Evolutionary conservation across 1,140 invertebrate species (phyloP).

Genomic region (Oreohelix idahoensis): DNA sequence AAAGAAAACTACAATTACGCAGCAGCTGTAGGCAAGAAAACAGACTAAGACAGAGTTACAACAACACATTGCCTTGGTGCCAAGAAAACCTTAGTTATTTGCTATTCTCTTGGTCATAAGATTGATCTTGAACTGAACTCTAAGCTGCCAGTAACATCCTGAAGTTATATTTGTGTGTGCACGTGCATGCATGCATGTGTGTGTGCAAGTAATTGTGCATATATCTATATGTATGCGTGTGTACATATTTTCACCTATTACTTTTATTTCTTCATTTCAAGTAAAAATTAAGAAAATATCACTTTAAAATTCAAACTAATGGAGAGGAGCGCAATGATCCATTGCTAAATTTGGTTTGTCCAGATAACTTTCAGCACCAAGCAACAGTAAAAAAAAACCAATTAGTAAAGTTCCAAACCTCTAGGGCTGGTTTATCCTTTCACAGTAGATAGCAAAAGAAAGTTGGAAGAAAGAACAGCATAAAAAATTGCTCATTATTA

Average conservation of each 20-base stretch:
- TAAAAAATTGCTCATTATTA: neutral
- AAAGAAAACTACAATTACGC: neutral
- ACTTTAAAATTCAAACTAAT: too few species aligned
- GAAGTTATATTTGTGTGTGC: too few species aligned
- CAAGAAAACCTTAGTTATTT: neutral
- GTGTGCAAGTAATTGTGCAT: too few species aligned
- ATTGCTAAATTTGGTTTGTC: too few species aligned
- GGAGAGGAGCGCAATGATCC: too few species aligned
- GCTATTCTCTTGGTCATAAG: neutral
- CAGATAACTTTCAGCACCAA: neutral
- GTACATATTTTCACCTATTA: too few species aligned
- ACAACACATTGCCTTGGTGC: neutral
- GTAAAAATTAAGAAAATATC: too few species aligned
- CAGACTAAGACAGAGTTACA: neutral
- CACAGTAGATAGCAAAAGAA: conserved; percentile 25
- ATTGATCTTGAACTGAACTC: too few species aligned
- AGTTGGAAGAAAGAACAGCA: neutral
- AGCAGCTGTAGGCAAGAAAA: conserved; percentile 46
- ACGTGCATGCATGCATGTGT: too few species aligned
- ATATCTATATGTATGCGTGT: too few species aligned
- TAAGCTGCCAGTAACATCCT: too few species aligned
- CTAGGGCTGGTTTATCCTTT: conserved; percentile 35
- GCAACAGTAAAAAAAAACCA: conserved; percentile 1
- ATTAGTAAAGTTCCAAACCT: conserved; percentile 28
- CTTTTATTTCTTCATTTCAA: too few species aligned